Evolutionary conservation across 2,888 invertebrate species (phyloP).

Genomic region (Iselma pallidipennis): DNA sequence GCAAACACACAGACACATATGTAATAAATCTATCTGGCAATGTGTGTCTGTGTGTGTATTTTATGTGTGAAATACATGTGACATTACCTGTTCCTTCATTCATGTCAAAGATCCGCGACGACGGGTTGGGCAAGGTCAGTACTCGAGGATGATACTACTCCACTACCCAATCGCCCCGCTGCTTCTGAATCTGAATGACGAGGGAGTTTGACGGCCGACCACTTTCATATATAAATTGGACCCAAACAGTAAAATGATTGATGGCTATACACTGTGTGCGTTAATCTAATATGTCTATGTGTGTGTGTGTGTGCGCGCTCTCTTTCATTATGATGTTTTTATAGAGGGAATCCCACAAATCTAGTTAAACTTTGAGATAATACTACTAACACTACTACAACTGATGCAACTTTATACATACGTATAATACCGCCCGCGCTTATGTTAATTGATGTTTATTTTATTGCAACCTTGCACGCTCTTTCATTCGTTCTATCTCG

Average conservation of each 20-base stretch:
- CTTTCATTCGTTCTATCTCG: no score
- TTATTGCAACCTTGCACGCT: constrained; percentile 1
- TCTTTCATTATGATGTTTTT: constrained; percentile 52
- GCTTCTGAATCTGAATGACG: constrained; percentile 9
- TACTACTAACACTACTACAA: neutral
- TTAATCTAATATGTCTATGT: no score
- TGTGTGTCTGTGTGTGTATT: constrained; percentile 17
- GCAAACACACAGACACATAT: neutral
- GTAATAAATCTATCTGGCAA: neutral
- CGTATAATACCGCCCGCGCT: constrained; percentile 15
- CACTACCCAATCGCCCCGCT: neutral
- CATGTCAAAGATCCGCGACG: constrained; percentile 27
- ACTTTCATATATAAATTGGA: neutral
- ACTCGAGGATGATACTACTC: constrained; percentile 20
- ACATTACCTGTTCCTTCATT: constrained; percentile 43
- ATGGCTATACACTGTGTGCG: constrained; percentile 26
- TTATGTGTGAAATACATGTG: no score
- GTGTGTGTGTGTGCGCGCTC: no score
- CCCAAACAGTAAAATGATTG: constrained; percentile 38
- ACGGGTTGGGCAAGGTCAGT: constrained; percentile 50
- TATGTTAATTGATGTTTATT: constrained; percentile 36
- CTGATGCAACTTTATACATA: neutral
- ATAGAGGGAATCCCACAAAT: constrained; percentile 35
- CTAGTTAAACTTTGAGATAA: constrained; percentile 38
- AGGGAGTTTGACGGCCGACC: neutral